Percentiles rank a stretch among this genome's conserved stretches.
Conservation (phyloP, 2,113 vertebrate species). For the Amblyopsis rosae region DNA sequence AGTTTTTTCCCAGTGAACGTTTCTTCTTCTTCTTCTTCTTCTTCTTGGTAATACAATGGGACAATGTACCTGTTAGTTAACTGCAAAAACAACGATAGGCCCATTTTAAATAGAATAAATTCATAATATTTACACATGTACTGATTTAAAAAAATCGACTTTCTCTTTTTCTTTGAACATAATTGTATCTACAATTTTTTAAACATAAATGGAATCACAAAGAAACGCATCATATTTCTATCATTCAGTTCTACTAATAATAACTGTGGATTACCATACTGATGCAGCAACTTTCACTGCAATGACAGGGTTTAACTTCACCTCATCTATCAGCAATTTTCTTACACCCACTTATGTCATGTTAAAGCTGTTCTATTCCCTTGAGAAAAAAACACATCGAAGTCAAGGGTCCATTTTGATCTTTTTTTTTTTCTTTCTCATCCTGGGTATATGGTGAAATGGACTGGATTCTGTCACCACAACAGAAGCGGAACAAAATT, state of each 20-base stretch:
- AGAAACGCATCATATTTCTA: constrained; percentile 76
- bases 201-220: constrained; percentile 78
- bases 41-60: constrained; percentile 53
- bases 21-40: constrained; percentile 30
- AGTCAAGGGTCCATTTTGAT: constrained; percentile 36
- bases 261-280: constrained; percentile 74
- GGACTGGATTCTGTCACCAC: constrained; percentile 57
- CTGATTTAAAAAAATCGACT: constrained; percentile 77
- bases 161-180: constrained; percentile 75
- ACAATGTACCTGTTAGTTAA: constrained; percentile 75
- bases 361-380: constrained; percentile 54
- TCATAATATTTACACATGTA: constrained; percentile 80
- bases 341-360: constrained; percentile 49
- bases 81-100: constrained; percentile 80
- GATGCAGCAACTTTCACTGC: constrained; percentile 71
- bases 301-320: constrained; percentile 55
- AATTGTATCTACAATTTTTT: constrained; percentile 77
- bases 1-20: constrained; percentile 60
- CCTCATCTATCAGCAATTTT: constrained; percentile 51
- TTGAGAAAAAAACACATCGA: constrained; percentile 49
- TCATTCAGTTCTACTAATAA: constrained; percentile 74
- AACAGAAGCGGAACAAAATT: constrained; percentile 54
- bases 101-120: constrained; percentile 81
- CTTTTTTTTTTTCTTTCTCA: neutral
- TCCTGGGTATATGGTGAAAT: constrained; percentile 36